Conservation (phyloP, 2,113 vertebrate genomes). For the Periophthalmodon schlosseri region DNA sequence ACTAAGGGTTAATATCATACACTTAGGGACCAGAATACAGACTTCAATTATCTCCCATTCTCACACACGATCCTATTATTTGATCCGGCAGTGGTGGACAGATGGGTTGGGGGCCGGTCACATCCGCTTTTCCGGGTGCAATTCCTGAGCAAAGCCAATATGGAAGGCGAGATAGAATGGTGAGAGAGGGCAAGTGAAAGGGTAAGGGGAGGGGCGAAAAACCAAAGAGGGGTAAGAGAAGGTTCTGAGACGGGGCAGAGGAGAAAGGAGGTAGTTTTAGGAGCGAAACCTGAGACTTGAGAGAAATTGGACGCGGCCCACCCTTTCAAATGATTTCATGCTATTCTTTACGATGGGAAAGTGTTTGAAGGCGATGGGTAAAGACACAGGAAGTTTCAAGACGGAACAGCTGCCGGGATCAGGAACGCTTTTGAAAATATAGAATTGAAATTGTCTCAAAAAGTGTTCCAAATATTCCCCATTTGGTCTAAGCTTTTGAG, state of each 20-base stretch:
- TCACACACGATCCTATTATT: conserved; percentile 84
- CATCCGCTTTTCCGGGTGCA: conserved; percentile 66
- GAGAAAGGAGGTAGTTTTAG: conserved; percentile 34
- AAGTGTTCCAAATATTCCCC: conserved; percentile 6
- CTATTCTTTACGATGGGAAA: conserved; percentile 52
- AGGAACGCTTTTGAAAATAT: neutral
- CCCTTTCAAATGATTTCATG: conserved; percentile 40
- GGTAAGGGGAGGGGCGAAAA: conserved; percentile 23
- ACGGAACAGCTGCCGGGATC: conserved; percentile 23
- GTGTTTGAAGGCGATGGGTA: conserved; percentile 61
- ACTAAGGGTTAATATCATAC: conserved; percentile 79
- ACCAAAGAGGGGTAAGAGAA: conserved; percentile 35
- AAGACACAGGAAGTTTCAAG: conserved; percentile 27
- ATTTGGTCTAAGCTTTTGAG: neutral
- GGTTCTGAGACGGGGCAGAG: conserved; percentile 24
- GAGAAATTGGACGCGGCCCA: conserved; percentile 10
- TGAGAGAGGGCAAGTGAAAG: conserved; percentile 63
- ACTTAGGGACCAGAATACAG: conserved; percentile 81
- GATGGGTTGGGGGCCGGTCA: conserved; percentile 78
- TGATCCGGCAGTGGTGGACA: conserved; percentile 74
- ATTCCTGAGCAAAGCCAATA: conserved; percentile 78
- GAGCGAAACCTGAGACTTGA: conserved; percentile 71
- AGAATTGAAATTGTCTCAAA: conserved; percentile 4
- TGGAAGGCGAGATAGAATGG: conserved; percentile 69
- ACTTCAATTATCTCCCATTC: conserved; percentile 83